Base-by-base conservation (phyloP, 1,140 invertebrate genomes). In the Orchesella cincta region DNA sequence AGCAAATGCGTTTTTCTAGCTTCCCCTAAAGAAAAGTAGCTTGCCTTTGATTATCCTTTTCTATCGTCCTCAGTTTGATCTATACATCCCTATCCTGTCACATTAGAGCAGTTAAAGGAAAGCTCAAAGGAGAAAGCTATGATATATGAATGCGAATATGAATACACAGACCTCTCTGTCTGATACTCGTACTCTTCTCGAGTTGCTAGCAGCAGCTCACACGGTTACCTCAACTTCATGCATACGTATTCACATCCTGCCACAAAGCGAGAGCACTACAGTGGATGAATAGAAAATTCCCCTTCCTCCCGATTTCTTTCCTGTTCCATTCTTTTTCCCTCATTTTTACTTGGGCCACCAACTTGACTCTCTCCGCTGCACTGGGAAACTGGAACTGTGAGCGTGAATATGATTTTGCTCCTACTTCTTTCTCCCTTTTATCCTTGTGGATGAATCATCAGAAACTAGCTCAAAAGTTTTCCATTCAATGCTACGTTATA, bases 61-160 rank as follows among this genome's bases (percentile, higher is more conserved):
- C 8, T 14, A 57, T 57, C 3, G 29, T 67, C 31, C 8, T 31
- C 62, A 67, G 26, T 33, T 67, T 31, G 62, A 33, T 67, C 26
- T 67, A 67, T 31, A 67, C 23, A 57, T 67, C 31, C 31, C 62
- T 67, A 3, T 67, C 31, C 62, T 67, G 62, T 67, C 62, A 67
- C 31, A 67, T 67, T 67, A 67, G n/a, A 8, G 28, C 31, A 18
- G 26, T 33, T 33, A 67, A 23, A 31, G 62, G 62, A 67, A 67
- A 67, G 62, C 62, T 67, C 62, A 67, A 67, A 33, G 62, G 62
- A 33, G 31, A 67, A 67, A 67, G 31, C 62, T 33, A 67, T 67
- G 62, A 67, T 67, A 67, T 67, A 67, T 67, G 62, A 67, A 31
- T 31, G 26, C 23, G 62, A 2, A 67, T 62, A 18, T n/a, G 3